These are phyloP conservation scores for Campoplex capitator DNA, from an alignment of 2,888 invertebrate species.

Conservation along the genomic window DNA sequence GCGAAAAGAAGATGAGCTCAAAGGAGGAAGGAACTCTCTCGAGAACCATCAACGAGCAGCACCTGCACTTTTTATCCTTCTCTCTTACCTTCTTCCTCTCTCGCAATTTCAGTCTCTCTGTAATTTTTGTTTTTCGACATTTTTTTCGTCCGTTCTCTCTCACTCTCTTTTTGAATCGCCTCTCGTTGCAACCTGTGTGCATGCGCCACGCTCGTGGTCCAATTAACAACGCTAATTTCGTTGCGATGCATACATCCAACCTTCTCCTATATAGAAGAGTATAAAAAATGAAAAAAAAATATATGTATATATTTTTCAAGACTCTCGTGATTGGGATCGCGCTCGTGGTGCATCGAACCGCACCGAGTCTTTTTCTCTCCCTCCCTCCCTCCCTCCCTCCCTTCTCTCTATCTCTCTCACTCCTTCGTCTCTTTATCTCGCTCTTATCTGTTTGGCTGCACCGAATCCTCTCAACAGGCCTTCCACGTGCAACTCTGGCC, in stretches of 20 bases:
- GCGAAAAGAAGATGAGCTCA: constrained; percentile 57
- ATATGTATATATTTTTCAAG: constrained; percentile 47
- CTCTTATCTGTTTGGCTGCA: constrained; percentile 11
- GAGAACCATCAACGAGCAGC: constrained; percentile 63
- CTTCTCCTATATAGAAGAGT: constrained; percentile 29
- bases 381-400: constrained; percentile 6
- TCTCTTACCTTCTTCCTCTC: constrained; percentile 40
- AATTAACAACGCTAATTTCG: constrained; percentile 75
- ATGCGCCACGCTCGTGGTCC: constrained; percentile 69
- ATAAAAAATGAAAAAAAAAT: constrained; percentile 2
- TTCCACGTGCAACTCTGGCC: constrained; percentile 29
- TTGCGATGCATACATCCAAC: constrained; percentile 56
- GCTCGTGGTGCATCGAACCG: constrained; percentile 49
- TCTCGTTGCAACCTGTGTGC: constrained; percentile 63
- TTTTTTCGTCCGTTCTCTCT: not conserved
- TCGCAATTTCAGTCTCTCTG: constrained; percentile 37
- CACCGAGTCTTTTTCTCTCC: not conserved
- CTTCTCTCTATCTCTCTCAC: not conserved
- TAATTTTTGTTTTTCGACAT: constrained; percentile 38
- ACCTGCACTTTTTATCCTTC: constrained; percentile 59
- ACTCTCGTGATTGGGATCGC: constrained; percentile 63
- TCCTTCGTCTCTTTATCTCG: not conserved
- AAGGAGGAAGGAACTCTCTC: constrained; percentile 55
- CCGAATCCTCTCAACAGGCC: constrained; percentile 21
- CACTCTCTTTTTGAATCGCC: constrained; percentile 15